These are phyloP conservation scores for Megalurothrips usitatus DNA, from an alignment of 2,888 invertebrate genomes.

Conservation along the genomic window DNA sequence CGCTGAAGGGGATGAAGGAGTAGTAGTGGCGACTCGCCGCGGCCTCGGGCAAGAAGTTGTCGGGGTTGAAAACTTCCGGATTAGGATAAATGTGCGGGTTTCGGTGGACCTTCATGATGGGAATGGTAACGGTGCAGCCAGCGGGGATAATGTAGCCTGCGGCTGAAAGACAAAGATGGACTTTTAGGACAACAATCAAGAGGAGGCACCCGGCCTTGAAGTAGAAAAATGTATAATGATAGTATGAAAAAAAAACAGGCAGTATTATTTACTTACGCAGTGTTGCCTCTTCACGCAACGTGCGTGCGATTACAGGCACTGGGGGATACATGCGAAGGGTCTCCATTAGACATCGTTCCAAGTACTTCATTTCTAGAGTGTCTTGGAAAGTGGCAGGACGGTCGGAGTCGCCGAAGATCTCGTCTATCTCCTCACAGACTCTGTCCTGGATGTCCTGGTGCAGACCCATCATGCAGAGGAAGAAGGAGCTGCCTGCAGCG, in stretches of 20 bases:
- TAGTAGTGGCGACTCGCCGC: conserved; percentile 74
- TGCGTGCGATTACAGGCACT: conserved; percentile 73
- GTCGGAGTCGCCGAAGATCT: conserved; percentile 71
- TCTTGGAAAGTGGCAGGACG: conserved; percentile 71
- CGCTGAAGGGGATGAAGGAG: conserved; percentile 76
- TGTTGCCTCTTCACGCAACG: too few species aligned
- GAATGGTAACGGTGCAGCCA: conserved; percentile 62
- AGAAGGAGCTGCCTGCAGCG: conserved; percentile 82
- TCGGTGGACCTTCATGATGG: conserved; percentile 65
- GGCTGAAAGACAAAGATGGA: too few species aligned
- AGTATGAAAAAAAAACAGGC: too few species aligned
- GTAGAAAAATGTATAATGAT: too few species aligned
- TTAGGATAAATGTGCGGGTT: conserved; percentile 68
- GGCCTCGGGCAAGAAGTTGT: conserved; percentile 77
- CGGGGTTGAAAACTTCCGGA: conserved; percentile 73
- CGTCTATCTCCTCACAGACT: conserved; percentile 67
- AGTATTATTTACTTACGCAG: too few species aligned
- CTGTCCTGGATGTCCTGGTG: conserved; percentile 73
- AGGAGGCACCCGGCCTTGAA: too few species aligned
- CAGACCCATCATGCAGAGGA: conserved; percentile 73
- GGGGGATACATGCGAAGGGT: conserved; percentile 73
- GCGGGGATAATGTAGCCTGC: conserved; percentile 64
- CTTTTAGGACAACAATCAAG: too few species aligned
- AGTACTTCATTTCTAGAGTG: conserved; percentile 73
- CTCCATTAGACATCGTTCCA: conserved; percentile 74